Conservation (phyloP, 2,113 vertebrate species). For the Pseudorasbora parva region DNA sequence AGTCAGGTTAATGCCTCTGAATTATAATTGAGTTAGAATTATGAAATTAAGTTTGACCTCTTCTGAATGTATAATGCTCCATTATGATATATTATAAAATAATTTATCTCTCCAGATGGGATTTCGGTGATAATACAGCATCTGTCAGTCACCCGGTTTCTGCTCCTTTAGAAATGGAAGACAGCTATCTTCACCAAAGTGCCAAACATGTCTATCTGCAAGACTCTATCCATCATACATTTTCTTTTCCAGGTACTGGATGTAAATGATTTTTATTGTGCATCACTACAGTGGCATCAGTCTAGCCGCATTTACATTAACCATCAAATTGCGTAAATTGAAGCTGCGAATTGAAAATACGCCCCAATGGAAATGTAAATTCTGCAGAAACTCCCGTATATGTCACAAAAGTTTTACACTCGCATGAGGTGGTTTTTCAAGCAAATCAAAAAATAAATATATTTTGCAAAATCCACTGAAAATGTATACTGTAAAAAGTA, state of each 20-base stretch:
- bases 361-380: no score
- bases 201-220: conserved; percentile 63
- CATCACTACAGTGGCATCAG: not conserved
- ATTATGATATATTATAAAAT: conserved; percentile 3
- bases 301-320: no score
- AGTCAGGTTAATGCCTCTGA: conserved; percentile 68
- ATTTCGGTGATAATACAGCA: conserved; percentile 74
- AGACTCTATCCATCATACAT: conserved; percentile 69
- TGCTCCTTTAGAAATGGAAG: conserved; percentile 61
- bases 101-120: conserved; percentile 71
- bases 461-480: no score
- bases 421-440: no score
- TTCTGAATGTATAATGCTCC: not conserved
- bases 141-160: conserved; percentile 55
- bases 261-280: not conserved
- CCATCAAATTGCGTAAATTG: no score
- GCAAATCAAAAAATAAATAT: no score
- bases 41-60: not conserved
- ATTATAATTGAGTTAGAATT: not conserved
- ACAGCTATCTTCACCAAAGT: conserved; percentile 47
- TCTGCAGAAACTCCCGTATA: no score
- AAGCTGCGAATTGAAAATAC: no score
- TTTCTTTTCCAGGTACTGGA: conserved; percentile 70
- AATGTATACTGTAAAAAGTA: no score
- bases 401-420: no score